Evolutionary conservation across 2,797 vertebrate species (phyloP), one percentile per base, ranked within the genome.

Genomic region (Pipistrellus pipistrellus): DNA sequence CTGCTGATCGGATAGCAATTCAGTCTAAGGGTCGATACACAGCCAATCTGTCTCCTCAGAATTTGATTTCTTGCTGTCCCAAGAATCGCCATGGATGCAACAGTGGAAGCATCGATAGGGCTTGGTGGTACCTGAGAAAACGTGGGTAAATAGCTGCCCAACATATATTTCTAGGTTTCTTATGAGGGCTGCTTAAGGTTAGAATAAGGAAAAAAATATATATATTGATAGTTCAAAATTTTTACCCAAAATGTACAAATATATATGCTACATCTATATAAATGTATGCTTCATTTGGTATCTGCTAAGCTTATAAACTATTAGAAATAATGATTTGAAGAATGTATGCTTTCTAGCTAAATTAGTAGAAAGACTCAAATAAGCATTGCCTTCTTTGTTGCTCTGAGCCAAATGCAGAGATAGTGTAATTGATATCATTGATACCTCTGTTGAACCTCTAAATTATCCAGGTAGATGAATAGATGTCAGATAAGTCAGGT

Each of bases 91-190:
- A 98, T 1, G 99, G 99, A 93, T 99, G 99, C 92, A 98, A 98
- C 0, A 99, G 99, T 80, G 99, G 99, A 27, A 99, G 98, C 66
- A 95, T 99, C 8, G 99, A 99, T 41, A 98, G 98, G 89, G 99
- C 99, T 84, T 99, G 99, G 99, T 99, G 99, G 99, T 99, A 98
- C 88, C 98, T 99, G 82, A 98, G 99, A 85, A 99, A 99, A 84
- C 98, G 99, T 96, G 99, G 99, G 99, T 99, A 98, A 98, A 97
- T 98, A 97, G 96, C 94, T 86, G 32, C 76, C 72, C 12, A n/a
- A 62, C n/a, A 38, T 71, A 25, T 59, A 14, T 80, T 93, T 85
- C 32, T 96, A 88, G 38, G 23, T 46, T 75, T 87, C 30, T 68
- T 73, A 62, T 38, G 30, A 46, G 4, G 46, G 27, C 11, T 41